Evolutionary conservation across 2,888 invertebrate genomes (phyloP).

Genomic region (Smittia sp.): DNA sequence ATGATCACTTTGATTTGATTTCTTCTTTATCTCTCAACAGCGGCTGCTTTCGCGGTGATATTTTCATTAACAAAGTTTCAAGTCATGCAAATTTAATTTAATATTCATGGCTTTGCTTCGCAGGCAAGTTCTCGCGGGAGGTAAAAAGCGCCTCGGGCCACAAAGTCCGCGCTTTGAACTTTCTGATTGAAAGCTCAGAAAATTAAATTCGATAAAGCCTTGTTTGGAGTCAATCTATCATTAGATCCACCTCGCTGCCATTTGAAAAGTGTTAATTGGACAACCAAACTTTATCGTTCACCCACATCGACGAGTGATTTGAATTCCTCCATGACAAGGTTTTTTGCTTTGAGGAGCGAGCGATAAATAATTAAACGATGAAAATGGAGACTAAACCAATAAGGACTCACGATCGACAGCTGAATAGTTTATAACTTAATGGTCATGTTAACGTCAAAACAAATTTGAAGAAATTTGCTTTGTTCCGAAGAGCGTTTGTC

Average conservation of each 20-base stretch:
- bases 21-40: not conserved
- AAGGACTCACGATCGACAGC: not conserved
- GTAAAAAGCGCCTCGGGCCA: not conserved
- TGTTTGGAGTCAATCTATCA: too few species aligned
- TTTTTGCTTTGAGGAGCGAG: not conserved
- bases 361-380: not conserved
- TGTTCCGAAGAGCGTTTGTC: too few species aligned
- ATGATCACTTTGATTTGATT: constrained; percentile 15
- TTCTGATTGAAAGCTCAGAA: too few species aligned
- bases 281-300: not conserved
- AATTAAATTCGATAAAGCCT: too few species aligned
- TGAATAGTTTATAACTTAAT: not conserved
- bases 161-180: too few species aligned
- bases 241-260: too few species aligned
- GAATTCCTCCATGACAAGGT: not conserved
- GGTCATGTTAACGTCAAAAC: constrained; percentile 6
- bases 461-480: too few species aligned
- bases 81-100: not conserved
- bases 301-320: not conserved
- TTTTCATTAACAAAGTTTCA: not conserved
- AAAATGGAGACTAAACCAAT: not conserved
- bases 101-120: not conserved
- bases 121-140: not conserved
- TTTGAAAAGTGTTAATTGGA: not conserved
- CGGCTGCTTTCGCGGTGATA: not conserved